Conservation (phyloP, 2,797 vertebrate genomes). For the Otolemur crassicaudatus region DNA sequence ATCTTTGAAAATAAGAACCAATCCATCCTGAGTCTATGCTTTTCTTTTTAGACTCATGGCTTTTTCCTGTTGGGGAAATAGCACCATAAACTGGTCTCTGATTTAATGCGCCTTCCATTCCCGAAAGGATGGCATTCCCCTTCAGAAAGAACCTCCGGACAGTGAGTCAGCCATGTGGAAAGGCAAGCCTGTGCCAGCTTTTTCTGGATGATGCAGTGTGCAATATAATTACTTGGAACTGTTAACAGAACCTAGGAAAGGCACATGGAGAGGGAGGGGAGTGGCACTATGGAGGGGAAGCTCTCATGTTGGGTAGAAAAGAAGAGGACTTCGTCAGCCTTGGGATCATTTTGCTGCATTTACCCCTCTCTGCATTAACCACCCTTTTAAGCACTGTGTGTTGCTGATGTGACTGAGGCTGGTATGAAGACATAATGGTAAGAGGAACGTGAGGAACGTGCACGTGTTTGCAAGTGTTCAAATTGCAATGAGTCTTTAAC, state of each 20-base stretch:
- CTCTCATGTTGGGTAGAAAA: background rate
- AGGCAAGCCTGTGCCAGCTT: background rate
- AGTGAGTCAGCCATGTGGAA: background rate
- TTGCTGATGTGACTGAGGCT: background rate
- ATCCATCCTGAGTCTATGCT: background rate
- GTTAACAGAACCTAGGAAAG: background rate
- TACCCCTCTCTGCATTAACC: background rate
- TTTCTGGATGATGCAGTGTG: background rate
- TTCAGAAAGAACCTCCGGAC: background rate
- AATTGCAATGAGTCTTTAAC: slow-evolving; percentile 13
- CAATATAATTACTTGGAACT: background rate
- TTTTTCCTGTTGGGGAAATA: background rate
- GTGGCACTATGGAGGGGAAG: background rate
- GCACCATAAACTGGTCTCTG: background rate
- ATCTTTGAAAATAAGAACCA: background rate
- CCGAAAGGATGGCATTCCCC: background rate
- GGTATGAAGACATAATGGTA: background rate
- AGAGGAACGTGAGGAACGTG: background rate
- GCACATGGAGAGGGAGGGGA: background rate
- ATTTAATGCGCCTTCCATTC: background rate
- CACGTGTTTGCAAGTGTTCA: background rate
- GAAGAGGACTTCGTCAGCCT: background rate
- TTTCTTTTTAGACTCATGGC: background rate
- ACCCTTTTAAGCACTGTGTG: background rate
- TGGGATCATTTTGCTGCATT: background rate